Evolutionary conservation across 2,888 invertebrate species (phyloP).

Genomic region (Tricholauxania praeusta): DNA sequence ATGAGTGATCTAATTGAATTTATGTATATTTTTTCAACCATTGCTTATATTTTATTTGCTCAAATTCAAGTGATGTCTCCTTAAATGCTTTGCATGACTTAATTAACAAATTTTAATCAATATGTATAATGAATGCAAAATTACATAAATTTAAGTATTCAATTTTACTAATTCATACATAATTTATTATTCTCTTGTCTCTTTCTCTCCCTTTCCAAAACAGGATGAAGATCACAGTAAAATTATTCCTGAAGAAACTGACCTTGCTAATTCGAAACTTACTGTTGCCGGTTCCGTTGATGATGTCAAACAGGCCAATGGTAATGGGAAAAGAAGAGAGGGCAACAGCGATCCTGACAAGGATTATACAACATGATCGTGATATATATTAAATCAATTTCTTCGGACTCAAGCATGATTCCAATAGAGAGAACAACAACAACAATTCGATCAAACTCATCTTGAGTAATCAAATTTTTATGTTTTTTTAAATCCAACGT

Average conservation of each 20-base stretch:
- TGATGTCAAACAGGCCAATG: slow-evolving; percentile 47
- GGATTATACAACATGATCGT: slow-evolving; percentile 57
- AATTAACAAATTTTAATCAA: too few relatives aligned
- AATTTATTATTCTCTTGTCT: slow-evolving; percentile 12
- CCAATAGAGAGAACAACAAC: background rate
- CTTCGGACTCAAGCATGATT: background rate
- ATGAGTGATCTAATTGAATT: slow-evolving; percentile 14
- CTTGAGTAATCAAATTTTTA: slow-evolving; percentile 21
- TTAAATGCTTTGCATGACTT: too few relatives aligned
- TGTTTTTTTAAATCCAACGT: slow-evolving; percentile 35
- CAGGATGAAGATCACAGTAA: slow-evolving; percentile 70
- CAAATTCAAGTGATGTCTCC: too few relatives aligned
- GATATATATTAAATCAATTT: too few relatives aligned
- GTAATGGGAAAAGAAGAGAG: slow-evolving; percentile 56
- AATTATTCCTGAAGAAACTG: slow-evolving; percentile 74
- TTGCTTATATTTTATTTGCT: too few relatives aligned
- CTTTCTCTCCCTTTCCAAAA: slow-evolving; percentile 7
- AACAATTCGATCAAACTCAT: slow-evolving; percentile 2
- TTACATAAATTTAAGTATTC: too few relatives aligned
- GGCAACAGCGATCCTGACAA: slow-evolving; percentile 49
- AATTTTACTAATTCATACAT: background rate
- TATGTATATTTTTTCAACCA: background rate
- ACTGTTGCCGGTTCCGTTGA: slow-evolving; percentile 50
- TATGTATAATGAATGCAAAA: too few relatives aligned
- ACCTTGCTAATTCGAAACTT: slow-evolving; percentile 57